phyloP scores from a whole-genome alignment of 2,113 vertebrate species.

The Paramormyrops kingsleyae region DNA sequence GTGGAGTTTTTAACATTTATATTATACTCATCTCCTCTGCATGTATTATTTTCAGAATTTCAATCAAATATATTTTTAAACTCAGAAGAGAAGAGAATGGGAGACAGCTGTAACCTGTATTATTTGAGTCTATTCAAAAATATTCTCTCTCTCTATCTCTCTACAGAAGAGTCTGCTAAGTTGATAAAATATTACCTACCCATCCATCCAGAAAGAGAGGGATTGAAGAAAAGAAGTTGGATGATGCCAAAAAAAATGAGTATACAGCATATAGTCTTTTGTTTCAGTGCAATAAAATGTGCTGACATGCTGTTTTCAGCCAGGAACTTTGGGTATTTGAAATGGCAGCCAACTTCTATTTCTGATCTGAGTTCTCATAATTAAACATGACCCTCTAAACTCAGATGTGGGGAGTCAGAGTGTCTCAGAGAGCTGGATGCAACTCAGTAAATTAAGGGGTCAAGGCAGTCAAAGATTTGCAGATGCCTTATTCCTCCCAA shows the following conservation, averaged over 20 bases:
- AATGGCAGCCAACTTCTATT: slow-evolving; percentile 20
- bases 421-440: slow-evolving; percentile 23
- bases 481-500: neutral
- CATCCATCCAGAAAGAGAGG: neutral
- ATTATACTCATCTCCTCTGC: neutral
- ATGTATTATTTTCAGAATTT: neutral
- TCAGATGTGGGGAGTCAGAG: slow-evolving; percentile 21
- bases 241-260: neutral
- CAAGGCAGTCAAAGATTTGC: neutral
- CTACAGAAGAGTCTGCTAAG: neutral
- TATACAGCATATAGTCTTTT: slow-evolving; percentile 9
- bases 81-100: neutral
- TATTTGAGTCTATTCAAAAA: neutral
- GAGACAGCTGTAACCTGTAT: neutral
- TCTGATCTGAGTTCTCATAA: slow-evolving; percentile 29
- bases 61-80: neutral
- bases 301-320: slow-evolving; percentile 23
- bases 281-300: slow-evolving; percentile 16
- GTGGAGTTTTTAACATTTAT: neutral
- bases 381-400: slow-evolving; percentile 16
- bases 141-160: neutral
- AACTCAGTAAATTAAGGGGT: slow-evolving; percentile 18
- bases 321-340: slow-evolving; percentile 19
- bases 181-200: neutral
- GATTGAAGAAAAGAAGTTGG: neutral